phyloP scores from a whole-genome alignment of 2,888 invertebrate genomes.

The Tetragnatha montana region DNA sequence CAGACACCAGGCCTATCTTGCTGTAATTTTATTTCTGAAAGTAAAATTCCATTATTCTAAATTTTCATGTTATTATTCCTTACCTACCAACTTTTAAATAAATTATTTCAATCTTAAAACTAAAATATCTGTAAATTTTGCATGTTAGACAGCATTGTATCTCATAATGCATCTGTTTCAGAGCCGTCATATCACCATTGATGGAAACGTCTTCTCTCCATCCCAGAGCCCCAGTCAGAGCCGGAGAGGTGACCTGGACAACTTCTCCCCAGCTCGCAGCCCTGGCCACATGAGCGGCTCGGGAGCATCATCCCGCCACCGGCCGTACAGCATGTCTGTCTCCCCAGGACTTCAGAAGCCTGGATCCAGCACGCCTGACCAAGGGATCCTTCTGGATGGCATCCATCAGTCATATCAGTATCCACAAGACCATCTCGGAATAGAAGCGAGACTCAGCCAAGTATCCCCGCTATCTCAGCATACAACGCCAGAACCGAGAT shows the following conservation, averaged over 20 bases:
- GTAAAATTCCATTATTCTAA: too few relatives aligned
- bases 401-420: slow-evolving; percentile 61
- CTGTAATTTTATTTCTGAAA: too few relatives aligned
- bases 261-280: slow-evolving; percentile 59
- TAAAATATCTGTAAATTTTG: background rate
- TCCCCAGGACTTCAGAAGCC: slow-evolving; percentile 63
- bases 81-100: background rate
- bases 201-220: slow-evolving; percentile 65
- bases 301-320: slow-evolving; percentile 40
- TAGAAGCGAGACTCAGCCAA: slow-evolving; percentile 65
- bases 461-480: slow-evolving; percentile 67
- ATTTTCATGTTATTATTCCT: too few relatives aligned
- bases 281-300: slow-evolving; percentile 59
- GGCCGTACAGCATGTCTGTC: slow-evolving; percentile 60
- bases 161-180: background rate
- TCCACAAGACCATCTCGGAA: slow-evolving; percentile 62
- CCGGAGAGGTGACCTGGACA: slow-evolving; percentile 54
- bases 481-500: slow-evolving; percentile 66
- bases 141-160: background rate
- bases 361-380: slow-evolving; percentile 62
- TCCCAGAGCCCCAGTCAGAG: slow-evolving; percentile 69
- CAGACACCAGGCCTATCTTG: too few relatives aligned
- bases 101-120: background rate
- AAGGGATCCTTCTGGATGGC: slow-evolving; percentile 47
- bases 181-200: slow-evolving; percentile 65